Evolutionary conservation across 2,888 invertebrate genomes (phyloP).

Genomic region (Dicycla oo): DNA sequence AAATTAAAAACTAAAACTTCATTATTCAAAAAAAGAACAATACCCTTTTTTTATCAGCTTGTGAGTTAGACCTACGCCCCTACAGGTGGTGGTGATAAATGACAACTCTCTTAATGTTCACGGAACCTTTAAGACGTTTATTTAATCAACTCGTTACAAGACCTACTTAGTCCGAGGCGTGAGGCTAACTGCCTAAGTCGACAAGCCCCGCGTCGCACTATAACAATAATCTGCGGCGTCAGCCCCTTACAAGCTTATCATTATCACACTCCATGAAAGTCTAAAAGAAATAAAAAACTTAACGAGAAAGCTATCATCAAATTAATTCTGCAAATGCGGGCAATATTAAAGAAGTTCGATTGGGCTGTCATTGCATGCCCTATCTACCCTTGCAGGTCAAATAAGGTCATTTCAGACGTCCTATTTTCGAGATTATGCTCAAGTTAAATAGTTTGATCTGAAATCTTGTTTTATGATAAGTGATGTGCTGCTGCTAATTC

Average conservation of each 20-base stretch:
- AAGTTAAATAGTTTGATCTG: constrained; percentile 29
- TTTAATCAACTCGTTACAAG: too few species aligned
- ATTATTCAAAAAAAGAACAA: not conserved
- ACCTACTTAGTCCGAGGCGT: too few species aligned
- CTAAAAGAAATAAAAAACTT: constrained; percentile 18
- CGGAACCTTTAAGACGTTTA: too few species aligned
- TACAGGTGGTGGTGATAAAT: too few species aligned
- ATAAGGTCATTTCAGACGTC: constrained; percentile 38
- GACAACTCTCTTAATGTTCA: too few species aligned
- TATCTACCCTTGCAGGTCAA: constrained; percentile 35
- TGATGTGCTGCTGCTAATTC: constrained; percentile 4
- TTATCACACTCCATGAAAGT: not conserved
- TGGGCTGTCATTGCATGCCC: constrained; percentile 46
- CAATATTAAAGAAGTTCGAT: constrained; percentile 40
- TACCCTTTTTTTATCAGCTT: not conserved
- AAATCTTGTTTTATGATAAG: constrained; percentile 27
- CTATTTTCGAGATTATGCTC: constrained; percentile 23
- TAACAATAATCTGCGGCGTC: too few species aligned
- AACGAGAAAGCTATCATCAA: constrained; percentile 9
- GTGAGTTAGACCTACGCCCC: too few species aligned
- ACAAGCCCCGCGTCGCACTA: too few species aligned
- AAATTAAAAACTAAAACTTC: not conserved
- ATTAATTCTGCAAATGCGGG: constrained; percentile 41
- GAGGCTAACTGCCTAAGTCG: too few species aligned
- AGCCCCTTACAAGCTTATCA: too few species aligned